phyloP scores from a whole-genome alignment of 2,113 vertebrate species.

The Deroptyus accipitrinus region DNA sequence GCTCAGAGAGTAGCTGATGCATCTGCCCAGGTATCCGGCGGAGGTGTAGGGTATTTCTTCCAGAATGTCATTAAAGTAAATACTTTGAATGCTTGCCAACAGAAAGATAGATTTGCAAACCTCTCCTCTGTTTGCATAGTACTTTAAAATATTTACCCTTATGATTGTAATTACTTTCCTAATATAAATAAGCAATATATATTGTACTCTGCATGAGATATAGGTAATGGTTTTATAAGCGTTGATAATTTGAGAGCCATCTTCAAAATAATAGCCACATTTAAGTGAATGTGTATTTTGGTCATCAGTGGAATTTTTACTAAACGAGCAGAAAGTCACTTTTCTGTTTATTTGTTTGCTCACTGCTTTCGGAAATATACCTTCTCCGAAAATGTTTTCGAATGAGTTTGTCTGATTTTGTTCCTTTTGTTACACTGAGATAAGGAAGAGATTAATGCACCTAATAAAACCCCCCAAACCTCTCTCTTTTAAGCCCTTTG shows the following conservation, averaged over 20 bases:
- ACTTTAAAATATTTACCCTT: constrained; percentile 50
- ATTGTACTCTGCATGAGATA: background rate
- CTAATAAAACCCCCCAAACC: background rate
- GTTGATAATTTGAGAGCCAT: constrained; percentile 1
- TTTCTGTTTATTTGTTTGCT: background rate
- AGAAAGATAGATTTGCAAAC: constrained; percentile 8
- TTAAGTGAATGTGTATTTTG: background rate
- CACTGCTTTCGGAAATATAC: background rate
- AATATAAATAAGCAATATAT: background rate
- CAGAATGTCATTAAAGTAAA: background rate
- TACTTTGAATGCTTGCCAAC: constrained; percentile 18
- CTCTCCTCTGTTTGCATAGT: background rate
- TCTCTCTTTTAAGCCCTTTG: background rate
- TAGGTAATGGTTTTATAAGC: constrained; percentile 10
- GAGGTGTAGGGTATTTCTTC: background rate
- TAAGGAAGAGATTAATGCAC: background rate
- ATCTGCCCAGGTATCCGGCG: background rate
- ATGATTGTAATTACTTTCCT: background rate
- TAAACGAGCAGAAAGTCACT: background rate
- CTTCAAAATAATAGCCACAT: constrained; percentile 14
- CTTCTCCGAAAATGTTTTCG: background rate
- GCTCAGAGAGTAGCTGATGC: background rate
- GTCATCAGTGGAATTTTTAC: background rate
- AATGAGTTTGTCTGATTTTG: background rate
- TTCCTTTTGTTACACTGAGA: background rate